Evolutionary conservation across 1,140 invertebrate genomes (phyloP).

Genomic region (Drosophila bipectinata): DNA sequence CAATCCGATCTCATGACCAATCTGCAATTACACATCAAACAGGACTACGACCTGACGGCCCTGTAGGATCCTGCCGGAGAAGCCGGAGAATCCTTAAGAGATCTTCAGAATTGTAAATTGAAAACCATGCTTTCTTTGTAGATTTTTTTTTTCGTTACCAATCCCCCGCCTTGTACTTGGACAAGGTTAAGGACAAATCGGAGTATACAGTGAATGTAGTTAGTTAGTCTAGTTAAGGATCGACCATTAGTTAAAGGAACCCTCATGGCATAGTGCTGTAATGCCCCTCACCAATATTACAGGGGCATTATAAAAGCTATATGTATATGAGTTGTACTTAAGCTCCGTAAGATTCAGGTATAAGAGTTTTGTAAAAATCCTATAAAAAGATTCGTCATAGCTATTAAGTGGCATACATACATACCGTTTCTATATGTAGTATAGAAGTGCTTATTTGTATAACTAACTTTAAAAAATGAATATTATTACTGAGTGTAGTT

Average conservation of each 20-base stretch:
- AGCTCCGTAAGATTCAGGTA: background rate
- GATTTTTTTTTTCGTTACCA: slow-evolving; percentile 18
- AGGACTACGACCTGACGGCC: slow-evolving; percentile 90
- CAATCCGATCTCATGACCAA: slow-evolving; percentile 79
- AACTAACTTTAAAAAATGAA: slow-evolving; percentile 40
- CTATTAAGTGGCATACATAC: slow-evolving; percentile 47
- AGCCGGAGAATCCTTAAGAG: slow-evolving; percentile 8
- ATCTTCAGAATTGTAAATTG: slow-evolving; percentile 29
- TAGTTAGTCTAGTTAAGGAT: slow-evolving; percentile 60
- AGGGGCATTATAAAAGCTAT: background rate
- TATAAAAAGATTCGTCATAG: slow-evolving; percentile 77
- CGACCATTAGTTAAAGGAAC: slow-evolving; percentile 55
- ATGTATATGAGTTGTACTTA: background rate
- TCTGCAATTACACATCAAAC: slow-evolving; percentile 86
- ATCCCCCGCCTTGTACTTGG: slow-evolving; percentile 21
- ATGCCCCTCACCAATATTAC: background rate
- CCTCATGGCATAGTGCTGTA: slow-evolving; percentile 19
- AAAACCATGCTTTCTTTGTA: slow-evolving; percentile 24
- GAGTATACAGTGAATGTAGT: slow-evolving; percentile 83
- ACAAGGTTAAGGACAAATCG: slow-evolving; percentile 60
- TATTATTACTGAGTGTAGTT: slow-evolving; percentile 56
- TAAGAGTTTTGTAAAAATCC: slow-evolving; percentile 69
- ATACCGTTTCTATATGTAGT: slow-evolving; percentile 22
- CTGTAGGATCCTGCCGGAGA: slow-evolving; percentile 85
- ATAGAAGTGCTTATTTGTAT: slow-evolving; percentile 39